A percentile compares a stretch with the other conserved stretches of the same genome.
Conservation (phyloP, 1,140 invertebrate genomes). For the Dryas iulia region DNA sequence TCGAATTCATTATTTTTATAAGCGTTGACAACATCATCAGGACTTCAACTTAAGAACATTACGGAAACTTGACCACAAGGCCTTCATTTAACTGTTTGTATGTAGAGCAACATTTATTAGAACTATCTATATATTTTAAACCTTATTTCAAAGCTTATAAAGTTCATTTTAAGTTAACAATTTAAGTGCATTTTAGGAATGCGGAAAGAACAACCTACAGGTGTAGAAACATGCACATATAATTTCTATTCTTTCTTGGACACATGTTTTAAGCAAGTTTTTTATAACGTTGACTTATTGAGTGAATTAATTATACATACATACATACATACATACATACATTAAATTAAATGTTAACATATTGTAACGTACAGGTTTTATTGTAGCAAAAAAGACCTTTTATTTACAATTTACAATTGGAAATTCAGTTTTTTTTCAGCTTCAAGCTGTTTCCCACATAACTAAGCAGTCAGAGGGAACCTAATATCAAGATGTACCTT, state of each 20-base stretch:
- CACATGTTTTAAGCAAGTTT: background rate
- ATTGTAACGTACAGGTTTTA: background rate
- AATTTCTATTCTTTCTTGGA: slow-evolving; percentile 31
- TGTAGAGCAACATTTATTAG: slow-evolving; percentile 48
- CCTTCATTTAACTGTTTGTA: slow-evolving; percentile 54
- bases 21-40: slow-evolving; percentile 30
- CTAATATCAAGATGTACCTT: no score
- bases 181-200: slow-evolving; percentile 32
- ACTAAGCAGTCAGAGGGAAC: no score
- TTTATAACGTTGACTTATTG: background rate
- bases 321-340: no score
- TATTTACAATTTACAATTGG: background rate
- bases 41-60: slow-evolving; percentile 47
- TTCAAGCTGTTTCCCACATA: no score
- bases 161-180: slow-evolving; percentile 22
- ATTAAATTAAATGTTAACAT: background rate
- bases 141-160: slow-evolving; percentile 6
- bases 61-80: slow-evolving; percentile 67
- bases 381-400: background rate
- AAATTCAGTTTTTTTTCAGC: background rate
- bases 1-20: background rate
- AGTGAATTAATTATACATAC: background rate
- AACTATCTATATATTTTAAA: slow-evolving; percentile 20
- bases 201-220: slow-evolving; percentile 34
- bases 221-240: slow-evolving; percentile 32